A percentile compares a stretch with the other conserved stretches of the same genome.
phyloP scores from a whole-genome alignment of 2,888 invertebrate genomes.

The Agriopis marginaria region DNA sequence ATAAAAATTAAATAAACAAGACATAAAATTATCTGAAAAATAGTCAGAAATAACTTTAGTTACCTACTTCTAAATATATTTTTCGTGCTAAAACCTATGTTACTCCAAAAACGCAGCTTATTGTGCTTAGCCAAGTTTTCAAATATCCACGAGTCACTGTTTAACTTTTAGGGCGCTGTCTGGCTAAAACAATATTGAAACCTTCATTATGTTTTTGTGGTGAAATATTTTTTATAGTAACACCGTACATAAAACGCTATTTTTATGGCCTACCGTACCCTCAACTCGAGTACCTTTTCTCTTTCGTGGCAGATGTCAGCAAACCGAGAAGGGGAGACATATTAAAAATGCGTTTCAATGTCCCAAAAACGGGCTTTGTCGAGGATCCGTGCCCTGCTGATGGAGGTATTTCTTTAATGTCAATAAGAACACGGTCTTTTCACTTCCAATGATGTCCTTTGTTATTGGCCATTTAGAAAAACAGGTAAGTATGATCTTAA shows the following conservation, averaged over 20 bases:
- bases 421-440: slow-evolving; percentile 31
- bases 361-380: slow-evolving; percentile 55
- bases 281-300: slow-evolving; percentile 58
- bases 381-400: slow-evolving; percentile 39
- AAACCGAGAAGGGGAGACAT: slow-evolving; percentile 65
- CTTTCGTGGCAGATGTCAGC: slow-evolving; percentile 72
- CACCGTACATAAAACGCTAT: slow-evolving; percentile 28
- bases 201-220: too few species aligned
- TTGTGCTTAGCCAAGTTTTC: too few species aligned
- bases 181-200: too few species aligned
- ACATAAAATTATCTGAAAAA: too few species aligned
- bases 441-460: background rate
- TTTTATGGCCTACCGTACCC: slow-evolving; percentile 41
- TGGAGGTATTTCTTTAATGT: slow-evolving; percentile 42
- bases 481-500: too few species aligned
- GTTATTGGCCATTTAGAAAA: background rate
- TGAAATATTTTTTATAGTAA: slow-evolving; percentile 1
- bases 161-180: too few species aligned
- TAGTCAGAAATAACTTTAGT: too few species aligned
- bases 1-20: too few species aligned
- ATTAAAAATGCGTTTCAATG: slow-evolving; percentile 73
- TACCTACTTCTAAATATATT: too few species aligned
- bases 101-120: too few species aligned
- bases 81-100: too few species aligned
- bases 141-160: too few species aligned